Evolutionary conservation across 1,140 invertebrate genomes (phyloP), one percentile per base, ranked within the genome.

Genomic region (Conopomorpha cramerella): DNA sequence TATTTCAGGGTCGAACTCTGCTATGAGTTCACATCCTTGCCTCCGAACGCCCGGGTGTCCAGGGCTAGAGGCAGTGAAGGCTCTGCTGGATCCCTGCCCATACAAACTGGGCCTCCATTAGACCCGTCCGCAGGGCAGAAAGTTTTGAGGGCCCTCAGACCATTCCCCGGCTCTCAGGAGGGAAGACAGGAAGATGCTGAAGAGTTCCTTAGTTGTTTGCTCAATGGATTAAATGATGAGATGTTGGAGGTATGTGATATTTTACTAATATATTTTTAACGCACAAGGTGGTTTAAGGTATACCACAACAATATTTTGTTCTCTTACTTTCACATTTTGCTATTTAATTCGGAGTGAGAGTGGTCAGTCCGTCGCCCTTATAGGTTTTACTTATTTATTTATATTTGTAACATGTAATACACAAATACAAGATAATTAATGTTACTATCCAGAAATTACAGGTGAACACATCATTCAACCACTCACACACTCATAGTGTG

Each of bases 171-270:
- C 19, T 86, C 86, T 43, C 83, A 91, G 40, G 89, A 92, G 74
- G 92, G 91, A 3, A 74, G 91, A 6, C 93, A 97, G 62, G 93
- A 97, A 67, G 95, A 97, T 78, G 95, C 95, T 0, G 95, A 97
- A 68, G 95, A 97, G 56, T 97, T 97, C 70, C 80, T 97, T 1
- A 90, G 91, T 8, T 95, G 90, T 72, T 80, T 98, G 30, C 81
- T 97, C 1, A 97, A 98, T 73, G 90, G 90, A 17, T 82, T 98
- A 18, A 95, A 96, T 68, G 95, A 98, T 70, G 95, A 98, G 79
- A 96, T 98, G 93, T 74, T 94, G 0, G 90, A 93, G 73, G 88
- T 91, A 56, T 44, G 30, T 8, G 17, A 19, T 23, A 23, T 23
- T 23, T 23, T 23, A 23, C 10, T 23, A 23, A 23, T 23, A 23